Evolutionary conservation across 1,140 invertebrate species (phyloP).

Genomic region (Phenacoccus solenopsis): DNA sequence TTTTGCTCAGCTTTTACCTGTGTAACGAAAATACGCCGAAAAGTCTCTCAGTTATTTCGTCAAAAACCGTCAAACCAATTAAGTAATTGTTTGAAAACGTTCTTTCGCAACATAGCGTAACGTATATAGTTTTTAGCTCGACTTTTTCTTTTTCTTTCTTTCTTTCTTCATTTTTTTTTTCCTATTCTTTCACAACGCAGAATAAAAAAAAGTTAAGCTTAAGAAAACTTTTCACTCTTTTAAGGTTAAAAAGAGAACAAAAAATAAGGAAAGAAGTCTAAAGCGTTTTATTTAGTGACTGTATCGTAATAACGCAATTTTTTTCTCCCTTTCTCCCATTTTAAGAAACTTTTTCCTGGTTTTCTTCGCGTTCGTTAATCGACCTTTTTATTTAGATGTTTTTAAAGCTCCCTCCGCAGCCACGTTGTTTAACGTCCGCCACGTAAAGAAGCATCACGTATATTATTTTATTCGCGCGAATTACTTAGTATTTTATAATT

Average conservation of each 20-base stretch:
- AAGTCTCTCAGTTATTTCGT: no score
- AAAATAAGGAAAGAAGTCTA: background rate
- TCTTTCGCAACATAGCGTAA: no score
- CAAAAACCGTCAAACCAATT: no score
- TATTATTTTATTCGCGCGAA: background rate
- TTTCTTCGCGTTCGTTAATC: conserved; percentile 1
- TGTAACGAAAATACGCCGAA: no score
- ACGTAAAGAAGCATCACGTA: background rate
- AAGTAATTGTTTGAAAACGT: no score
- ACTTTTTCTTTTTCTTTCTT: no score
- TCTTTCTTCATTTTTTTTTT: background rate
- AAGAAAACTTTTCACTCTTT: background rate
- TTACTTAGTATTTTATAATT: background rate
- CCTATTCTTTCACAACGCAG: no score
- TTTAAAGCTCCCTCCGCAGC: background rate
- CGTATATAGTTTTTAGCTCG: no score
- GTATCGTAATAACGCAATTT: background rate
- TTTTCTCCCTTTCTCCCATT: background rate
- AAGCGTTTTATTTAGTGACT: background rate
- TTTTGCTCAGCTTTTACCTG: no score
- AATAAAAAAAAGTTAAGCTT: no score
- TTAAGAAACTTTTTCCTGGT: background rate
- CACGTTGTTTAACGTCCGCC: background rate
- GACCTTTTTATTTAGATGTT: conserved; percentile 3
- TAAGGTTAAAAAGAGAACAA: background rate